Conservation (phyloP, 2,888 invertebrate genomes). For the Petrolisthes manimaculis region DNA sequence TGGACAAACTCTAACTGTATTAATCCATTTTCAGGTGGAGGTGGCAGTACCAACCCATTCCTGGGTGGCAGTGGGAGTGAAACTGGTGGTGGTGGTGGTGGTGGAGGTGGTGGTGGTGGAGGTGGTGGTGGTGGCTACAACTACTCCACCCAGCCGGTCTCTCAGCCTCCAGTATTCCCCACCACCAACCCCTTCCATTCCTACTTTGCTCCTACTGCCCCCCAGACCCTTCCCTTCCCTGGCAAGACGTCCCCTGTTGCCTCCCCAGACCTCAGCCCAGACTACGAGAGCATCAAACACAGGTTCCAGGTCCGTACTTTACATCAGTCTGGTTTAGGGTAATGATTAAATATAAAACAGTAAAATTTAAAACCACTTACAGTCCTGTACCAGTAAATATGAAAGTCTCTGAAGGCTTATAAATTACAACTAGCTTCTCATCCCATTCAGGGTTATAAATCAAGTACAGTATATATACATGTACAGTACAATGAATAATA, state of each 20-base stretch:
- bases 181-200: constrained; percentile 56
- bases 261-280: constrained; percentile 59
- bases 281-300: constrained; percentile 60
- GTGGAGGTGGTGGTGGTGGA: constrained; percentile 42
- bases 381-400: no score
- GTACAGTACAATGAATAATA: background rate
- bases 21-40: constrained; percentile 27
- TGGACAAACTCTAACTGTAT: no score
- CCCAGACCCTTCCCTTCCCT: constrained; percentile 30
- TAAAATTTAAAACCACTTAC: no score
- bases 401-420: no score
- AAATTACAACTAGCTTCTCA: no score
- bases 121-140: constrained; percentile 57
- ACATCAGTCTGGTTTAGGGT: no score
- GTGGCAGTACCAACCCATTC: constrained; percentile 60
- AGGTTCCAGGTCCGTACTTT: constrained; percentile 52
- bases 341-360: no score
- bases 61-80: constrained; percentile 27
- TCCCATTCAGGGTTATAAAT: no score
- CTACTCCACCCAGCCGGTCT: constrained; percentile 39
- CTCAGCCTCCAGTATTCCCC: constrained; percentile 43
- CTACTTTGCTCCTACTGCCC: constrained; percentile 20
- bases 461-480: no score
- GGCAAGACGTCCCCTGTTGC: constrained; percentile 57
- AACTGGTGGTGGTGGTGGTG: constrained; percentile 10